Conservation (phyloP, 92 coral and sea anemone species). For the Phenganax marumi region DNA sequence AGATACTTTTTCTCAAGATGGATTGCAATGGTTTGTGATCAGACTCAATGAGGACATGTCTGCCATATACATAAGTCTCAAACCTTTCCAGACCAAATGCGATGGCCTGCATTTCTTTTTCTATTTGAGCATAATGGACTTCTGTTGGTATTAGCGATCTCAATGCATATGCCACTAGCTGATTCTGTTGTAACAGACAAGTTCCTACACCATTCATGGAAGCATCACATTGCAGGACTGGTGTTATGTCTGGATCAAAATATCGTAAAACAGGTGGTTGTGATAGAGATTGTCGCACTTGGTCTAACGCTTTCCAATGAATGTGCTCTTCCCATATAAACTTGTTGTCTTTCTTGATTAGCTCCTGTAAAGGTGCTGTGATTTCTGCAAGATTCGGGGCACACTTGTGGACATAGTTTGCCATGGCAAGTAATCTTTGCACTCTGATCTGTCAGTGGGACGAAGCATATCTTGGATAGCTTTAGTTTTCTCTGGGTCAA, state of each 20-base stretch:
- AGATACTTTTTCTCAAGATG: conserved; percentile 49
- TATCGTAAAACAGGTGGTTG: conserved; percentile 61
- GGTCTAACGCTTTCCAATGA: conserved; percentile 37
- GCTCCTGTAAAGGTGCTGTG: conserved; percentile 35
- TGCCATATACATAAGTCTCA: conserved; percentile 54
- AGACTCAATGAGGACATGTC: conserved; percentile 53
- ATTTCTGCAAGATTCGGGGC: conserved; percentile 36
- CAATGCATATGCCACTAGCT: conserved; percentile 61
- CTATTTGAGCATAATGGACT: conserved; percentile 58
- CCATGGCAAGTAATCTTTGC: conserved; percentile 29
- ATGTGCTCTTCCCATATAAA: conserved; percentile 35
- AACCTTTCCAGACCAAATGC: conserved; percentile 65
- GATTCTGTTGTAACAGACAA: conserved; percentile 58
- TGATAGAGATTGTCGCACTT: conserved; percentile 34
- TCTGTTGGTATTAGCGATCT: conserved; percentile 60
- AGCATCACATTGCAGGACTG: conserved; percentile 63
- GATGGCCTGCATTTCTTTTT: conserved; percentile 59
- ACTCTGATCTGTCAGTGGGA: conserved; percentile 43
- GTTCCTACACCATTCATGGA: conserved; percentile 59
- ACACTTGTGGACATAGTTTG: conserved; percentile 46
- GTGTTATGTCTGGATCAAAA: conserved; percentile 51
- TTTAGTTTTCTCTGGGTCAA: not conserved
- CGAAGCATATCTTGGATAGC: conserved; percentile 35
- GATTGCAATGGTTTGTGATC: conserved; percentile 58
- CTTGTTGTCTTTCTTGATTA: conserved; percentile 36